These are phyloP conservation scores for Agriopis leucophaearia DNA, from an alignment of 2,888 invertebrate genomes.

Conservation along the genomic window DNA sequence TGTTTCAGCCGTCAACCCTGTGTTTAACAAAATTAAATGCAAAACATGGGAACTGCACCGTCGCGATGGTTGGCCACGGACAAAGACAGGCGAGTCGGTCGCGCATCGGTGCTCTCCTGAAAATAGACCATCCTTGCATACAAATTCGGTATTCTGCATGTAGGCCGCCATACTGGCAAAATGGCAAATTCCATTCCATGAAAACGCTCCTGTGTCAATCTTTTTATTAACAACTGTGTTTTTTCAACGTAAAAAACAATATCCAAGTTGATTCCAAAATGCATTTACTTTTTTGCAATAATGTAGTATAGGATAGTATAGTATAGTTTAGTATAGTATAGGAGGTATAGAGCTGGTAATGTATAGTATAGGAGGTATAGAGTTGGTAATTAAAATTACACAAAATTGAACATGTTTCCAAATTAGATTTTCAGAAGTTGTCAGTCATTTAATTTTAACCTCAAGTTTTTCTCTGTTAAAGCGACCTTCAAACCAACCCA, in stretches of 20 bases:
- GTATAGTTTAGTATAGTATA: no score
- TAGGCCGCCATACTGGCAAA: conserved; percentile 53
- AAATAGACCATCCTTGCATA: conserved; percentile 54
- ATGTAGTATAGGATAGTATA: no score
- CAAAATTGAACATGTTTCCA: neutral
- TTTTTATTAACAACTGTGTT: neutral
- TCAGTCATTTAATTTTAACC: conserved; percentile 11
- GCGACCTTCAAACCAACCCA: conserved; percentile 61
- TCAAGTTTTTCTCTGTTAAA: conserved; percentile 33
- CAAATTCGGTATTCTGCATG: conserved; percentile 46
- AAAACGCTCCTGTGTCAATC: conserved; percentile 6
- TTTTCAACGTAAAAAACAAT: neutral
- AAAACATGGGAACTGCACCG: conserved; percentile 77
- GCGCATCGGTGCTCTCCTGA: conserved; percentile 69
- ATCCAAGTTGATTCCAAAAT: neutral
- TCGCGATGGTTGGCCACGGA: conserved; percentile 78
- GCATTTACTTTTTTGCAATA: no score
- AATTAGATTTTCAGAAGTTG: conserved; percentile 9
- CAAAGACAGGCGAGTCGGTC: conserved; percentile 81
- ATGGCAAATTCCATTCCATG: conserved; percentile 50
- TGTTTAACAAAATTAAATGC: conserved; percentile 61
- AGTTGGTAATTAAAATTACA: neutral
- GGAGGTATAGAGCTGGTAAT: no score
- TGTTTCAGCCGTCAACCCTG: conserved; percentile 43
- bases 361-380: no score